Base-by-base conservation (phyloP, 2,888 invertebrate species). In the Calameuta idolon region DNA sequence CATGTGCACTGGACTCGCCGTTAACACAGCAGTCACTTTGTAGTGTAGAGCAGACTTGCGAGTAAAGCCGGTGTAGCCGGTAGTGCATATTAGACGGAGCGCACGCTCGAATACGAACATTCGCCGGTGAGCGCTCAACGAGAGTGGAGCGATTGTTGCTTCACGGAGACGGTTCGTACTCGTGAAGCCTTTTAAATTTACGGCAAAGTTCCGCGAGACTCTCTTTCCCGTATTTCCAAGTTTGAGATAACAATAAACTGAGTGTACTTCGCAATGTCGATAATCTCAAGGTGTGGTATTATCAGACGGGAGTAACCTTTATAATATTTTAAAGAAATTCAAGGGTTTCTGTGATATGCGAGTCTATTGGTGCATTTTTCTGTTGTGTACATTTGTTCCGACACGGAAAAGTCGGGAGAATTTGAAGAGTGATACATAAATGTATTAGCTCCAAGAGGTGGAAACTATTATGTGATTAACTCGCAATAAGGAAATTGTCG, bases 41-140 rank as follows among this genome's bases (percentile, higher is more conserved):
- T 86, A 86, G 82, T 75, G 69, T 80, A 71, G 71, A 37, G 77
- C 79, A 77, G 79, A 75, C 77, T 79, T 78, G 82, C 81, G 77
- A 75, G 69, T 69, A 35, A 77, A 76, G 76, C 78, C 80, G 80
- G 82, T 78, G 83, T 80, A 80, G 82, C 81, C 83, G 81, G 84
- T 83, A 83, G 84, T 85, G 88, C 85, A 88, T 88, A 89, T 88
- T 89, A 89, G 89, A 87, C 83, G 82, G 86, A 82, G 85, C 83
- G 82, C 83, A 81, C 83, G 83, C 79, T 82, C 84, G 83, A 83
- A 83, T 81, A 79, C 84, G 85, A 87, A 86, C 89, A 89, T 89
- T 89, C 87, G 88, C 89, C 88, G 88, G 86, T 86, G 86, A 89
- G 85, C 88, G 87, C 84, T 88, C 87, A 85, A 85, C 84, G 84